A percentile compares a stretch with the other conserved stretches of the same genome.
These are phyloP conservation scores for Nezara viridula DNA, from an alignment of 2,888 invertebrate species.

Conservation along the genomic window DNA sequence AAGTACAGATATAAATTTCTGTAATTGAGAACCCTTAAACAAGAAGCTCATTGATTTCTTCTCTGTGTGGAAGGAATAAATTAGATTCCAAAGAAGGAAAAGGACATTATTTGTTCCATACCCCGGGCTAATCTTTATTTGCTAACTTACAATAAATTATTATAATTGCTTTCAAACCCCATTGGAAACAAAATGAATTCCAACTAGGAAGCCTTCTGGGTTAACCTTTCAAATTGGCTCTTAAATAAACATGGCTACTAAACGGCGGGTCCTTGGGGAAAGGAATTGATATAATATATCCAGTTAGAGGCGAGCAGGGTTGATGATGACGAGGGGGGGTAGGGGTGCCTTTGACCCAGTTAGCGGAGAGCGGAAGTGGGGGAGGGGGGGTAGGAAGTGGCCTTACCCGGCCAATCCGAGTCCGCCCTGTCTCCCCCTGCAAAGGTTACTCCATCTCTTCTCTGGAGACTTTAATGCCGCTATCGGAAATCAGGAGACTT, in stretches of 20 bases:
- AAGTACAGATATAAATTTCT: no score
- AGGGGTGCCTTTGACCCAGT: conserved; percentile 56
- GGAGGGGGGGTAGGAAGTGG: background rate
- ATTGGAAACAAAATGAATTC: background rate
- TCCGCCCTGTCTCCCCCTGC: background rate
- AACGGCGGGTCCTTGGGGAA: background rate
- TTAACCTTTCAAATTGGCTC: conserved; percentile 24
- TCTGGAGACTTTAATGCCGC: conserved; percentile 13
- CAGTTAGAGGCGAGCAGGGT: conserved; percentile 12
- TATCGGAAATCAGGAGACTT: background rate
- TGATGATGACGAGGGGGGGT: background rate
- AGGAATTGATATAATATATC: conserved; percentile 19
- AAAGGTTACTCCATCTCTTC: conserved; percentile 35
- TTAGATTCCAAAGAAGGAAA: background rate
- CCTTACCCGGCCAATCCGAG: background rate
- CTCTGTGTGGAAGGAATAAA: background rate
- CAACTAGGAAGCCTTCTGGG: background rate
- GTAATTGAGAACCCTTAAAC: no score
- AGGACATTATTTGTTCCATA: background rate
- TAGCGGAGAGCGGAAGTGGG: background rate
- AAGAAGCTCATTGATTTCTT: no score
- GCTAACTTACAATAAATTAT: background rate
- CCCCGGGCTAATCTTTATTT: background rate
- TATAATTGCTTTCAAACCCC: background rate
- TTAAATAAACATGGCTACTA: conserved; percentile 35